phyloP scores from a whole-genome alignment of 64 coral and sea anemone genomes.

The Montipora sp. region DNA sequence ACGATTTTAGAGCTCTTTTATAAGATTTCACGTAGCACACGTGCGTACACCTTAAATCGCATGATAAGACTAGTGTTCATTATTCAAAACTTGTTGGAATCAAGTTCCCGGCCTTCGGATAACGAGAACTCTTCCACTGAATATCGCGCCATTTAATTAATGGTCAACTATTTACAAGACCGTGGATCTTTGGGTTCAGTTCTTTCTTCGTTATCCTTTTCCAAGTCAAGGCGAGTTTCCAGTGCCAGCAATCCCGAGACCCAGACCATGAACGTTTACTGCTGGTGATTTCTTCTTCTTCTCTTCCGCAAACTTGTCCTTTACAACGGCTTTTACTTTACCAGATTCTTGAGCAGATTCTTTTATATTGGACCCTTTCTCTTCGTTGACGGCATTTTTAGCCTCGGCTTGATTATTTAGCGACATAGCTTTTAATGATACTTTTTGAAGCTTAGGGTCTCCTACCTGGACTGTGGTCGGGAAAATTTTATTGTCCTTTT shows the following conservation, averaged over 20 bases:
- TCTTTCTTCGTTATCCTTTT: background rate
- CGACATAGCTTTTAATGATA: background rate
- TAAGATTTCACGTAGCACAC: no score
- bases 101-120: background rate
- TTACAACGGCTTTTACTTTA: conserved; percentile 2
- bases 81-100: no score
- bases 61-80: background rate
- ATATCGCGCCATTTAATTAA: background rate
- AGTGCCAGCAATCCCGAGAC: conserved; percentile 51
- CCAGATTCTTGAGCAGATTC: background rate
- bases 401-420: background rate
- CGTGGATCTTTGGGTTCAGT: background rate
- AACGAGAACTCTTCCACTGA: background rate
- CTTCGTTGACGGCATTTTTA: conserved; percentile 6
- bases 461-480: conserved; percentile 23
- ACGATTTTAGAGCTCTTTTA: no score
- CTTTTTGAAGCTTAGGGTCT: conserved; percentile 4
- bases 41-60: no score
- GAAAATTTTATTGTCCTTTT: background rate
- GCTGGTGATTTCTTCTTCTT: conserved; percentile 6
- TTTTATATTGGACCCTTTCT: background rate
- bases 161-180: background rate
- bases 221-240: conserved; percentile 46
- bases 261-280: conserved; percentile 25
- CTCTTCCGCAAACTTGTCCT: background rate